These are phyloP conservation scores for Petrolisthes manimaculis DNA, from an alignment of 2,888 invertebrate genomes.

Conservation along the genomic window DNA sequence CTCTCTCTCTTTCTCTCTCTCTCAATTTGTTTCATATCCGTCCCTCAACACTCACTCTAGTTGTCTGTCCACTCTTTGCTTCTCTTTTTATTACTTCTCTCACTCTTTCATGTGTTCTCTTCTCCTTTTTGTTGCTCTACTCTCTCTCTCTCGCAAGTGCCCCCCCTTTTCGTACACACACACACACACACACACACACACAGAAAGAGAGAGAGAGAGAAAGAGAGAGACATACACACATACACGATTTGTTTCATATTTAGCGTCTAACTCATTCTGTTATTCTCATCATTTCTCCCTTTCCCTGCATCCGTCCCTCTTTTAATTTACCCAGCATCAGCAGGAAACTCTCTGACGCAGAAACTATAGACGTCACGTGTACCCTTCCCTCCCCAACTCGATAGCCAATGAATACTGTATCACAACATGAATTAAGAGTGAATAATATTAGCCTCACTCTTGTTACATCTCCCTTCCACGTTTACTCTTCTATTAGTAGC, in stretches of 20 bases:
- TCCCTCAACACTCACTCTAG: background rate
- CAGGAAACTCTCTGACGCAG: no score
- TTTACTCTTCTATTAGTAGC: no score
- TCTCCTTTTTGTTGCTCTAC: background rate
- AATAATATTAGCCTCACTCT: no score
- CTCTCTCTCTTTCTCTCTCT: background rate
- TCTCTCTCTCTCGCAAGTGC: background rate
- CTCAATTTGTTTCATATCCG: no score
- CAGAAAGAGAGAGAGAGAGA: no score
- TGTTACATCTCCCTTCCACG: no score
- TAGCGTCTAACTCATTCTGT: background rate
- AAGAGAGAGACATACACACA: conserved; percentile 80
- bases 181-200: background rate
- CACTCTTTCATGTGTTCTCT: background rate
- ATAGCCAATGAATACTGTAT: no score
- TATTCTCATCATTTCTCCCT: background rate
- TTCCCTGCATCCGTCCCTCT: conserved; percentile 48
- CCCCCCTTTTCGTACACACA: background rate
- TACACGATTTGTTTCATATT: no score
- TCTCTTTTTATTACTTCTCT: no score
- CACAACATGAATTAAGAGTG: no score
- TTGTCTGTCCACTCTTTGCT: background rate
- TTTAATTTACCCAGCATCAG: background rate
- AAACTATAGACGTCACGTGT: no score
- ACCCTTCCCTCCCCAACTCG: no score